phyloP scores from a whole-genome alignment of 2,797 vertebrate genomes.

The Coregonus sp. region DNA sequence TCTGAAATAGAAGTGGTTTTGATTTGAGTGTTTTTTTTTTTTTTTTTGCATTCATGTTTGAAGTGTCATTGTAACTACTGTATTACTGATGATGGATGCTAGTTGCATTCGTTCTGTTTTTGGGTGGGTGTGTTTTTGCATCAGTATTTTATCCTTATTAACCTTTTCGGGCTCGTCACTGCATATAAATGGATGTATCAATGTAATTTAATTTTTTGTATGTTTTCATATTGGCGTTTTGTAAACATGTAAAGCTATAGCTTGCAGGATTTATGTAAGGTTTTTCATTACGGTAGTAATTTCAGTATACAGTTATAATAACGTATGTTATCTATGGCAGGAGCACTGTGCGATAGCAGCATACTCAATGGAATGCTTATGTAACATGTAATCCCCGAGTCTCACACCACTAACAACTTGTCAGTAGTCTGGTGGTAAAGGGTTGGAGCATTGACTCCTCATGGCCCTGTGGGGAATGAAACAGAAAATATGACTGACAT shows the following conservation, averaged over 20 bases:
- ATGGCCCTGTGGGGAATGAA: slow-evolving; percentile 60
- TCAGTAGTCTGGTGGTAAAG: slow-evolving; percentile 68
- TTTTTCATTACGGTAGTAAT: slow-evolving; percentile 72
- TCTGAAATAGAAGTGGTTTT: slow-evolving; percentile 94
- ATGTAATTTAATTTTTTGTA: slow-evolving; percentile 94
- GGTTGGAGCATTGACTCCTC: slow-evolving; percentile 31
- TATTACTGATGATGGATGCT: slow-evolving; percentile 98
- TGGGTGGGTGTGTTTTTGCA: slow-evolving; percentile 84
- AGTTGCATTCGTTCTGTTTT: slow-evolving; percentile 89
- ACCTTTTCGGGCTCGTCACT: slow-evolving; percentile 92
- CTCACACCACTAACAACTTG: slow-evolving; percentile 74
- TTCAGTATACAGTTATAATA: slow-evolving; percentile 59
- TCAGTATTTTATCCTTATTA: slow-evolving; percentile 99
- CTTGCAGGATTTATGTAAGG: slow-evolving; percentile 97
- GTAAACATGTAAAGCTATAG: slow-evolving; percentile 91
- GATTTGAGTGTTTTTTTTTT: slow-evolving; percentile 78
- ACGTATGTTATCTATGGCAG: slow-evolving; percentile 59
- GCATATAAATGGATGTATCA: slow-evolving; percentile 95
- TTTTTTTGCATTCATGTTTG: slow-evolving; percentile 89
- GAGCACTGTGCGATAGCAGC: slow-evolving; percentile 85
- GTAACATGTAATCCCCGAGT: slow-evolving; percentile 47
- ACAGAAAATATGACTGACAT: slow-evolving; percentile 75
- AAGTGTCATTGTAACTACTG: slow-evolving; percentile 99
- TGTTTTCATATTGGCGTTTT: slow-evolving; percentile 92
- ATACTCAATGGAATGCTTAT: slow-evolving; percentile 55